Conservation (phyloP, 2,113 vertebrate genomes). For the Aviceda subcristata region DNA sequence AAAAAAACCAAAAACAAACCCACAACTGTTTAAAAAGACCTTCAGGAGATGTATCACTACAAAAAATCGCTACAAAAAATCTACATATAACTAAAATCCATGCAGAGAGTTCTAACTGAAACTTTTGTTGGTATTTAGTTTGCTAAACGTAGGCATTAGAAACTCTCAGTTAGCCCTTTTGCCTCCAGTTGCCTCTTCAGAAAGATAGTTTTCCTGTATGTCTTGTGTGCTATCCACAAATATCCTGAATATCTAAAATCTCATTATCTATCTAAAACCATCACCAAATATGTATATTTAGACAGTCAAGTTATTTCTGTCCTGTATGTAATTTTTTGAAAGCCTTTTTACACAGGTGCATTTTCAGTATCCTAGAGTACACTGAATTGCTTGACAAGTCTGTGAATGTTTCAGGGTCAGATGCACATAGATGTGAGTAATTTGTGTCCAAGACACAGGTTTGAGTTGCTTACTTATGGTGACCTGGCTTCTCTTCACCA, state of each 20-base stretch:
- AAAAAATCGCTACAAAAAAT: background rate
- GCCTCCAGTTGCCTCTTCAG: background rate
- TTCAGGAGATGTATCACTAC: background rate
- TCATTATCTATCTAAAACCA: background rate
- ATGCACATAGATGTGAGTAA: background rate
- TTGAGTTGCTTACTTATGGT: background rate
- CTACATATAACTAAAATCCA: background rate
- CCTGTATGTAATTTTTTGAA: background rate
- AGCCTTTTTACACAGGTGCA: background rate
- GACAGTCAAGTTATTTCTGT: background rate
- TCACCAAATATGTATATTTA: background rate
- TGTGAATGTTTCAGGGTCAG: background rate
- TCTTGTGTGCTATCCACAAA: background rate
- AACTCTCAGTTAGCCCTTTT: background rate
- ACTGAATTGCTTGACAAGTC: background rate
- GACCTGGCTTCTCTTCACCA: background rate
- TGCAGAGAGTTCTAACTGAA: background rate
- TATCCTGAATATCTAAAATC: background rate
- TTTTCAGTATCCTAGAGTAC: background rate
- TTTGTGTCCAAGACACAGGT: background rate
- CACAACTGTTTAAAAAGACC: background rate
- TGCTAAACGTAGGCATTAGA: background rate
- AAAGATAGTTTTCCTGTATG: background rate
- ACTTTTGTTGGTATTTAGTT: background rate
- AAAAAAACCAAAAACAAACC: background rate